Evolutionary conservation across 2,888 invertebrate species (phyloP), one percentile per base, ranked within the genome.

Genomic region (Chrysodeixis includens): DNA sequence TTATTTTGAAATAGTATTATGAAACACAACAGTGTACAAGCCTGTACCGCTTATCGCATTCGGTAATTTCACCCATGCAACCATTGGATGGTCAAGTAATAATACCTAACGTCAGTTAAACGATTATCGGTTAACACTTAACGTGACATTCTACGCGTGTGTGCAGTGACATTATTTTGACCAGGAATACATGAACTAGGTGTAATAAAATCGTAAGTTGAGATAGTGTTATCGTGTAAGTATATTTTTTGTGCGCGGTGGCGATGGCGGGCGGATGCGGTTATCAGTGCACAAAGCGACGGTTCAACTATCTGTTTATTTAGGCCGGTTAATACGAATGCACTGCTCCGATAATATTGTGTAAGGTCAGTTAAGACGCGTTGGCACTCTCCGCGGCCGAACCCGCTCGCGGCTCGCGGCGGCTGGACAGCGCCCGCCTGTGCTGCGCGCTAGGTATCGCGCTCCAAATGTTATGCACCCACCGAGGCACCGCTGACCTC

Each of bases 281-380:
- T 89, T 93, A 93, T 93, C 92, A 81, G 75, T 77, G 76, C 72
- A 83, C 79, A 82, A 69, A 55, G 79, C 81, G 81, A 74, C 76
- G 67, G 83, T 77, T 83, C 71, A 79, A 73, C 77, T 78, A 79
- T 80, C 82, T 88, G 88, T 90, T 90, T 91, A 86, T 88, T 89
- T 88, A 87, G 88, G 88, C 85, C 83, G 84, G 78, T 76, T 78
- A 74, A 75, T 74, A 73, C 78, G 78, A 81, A 81, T 83, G 87
- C 86, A 85, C 77, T 69, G 70, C 82, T 20, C 46, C 46, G 46
- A 49, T 49, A 49, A 79, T 84, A 84, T 93, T 93, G 92, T 76
- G 92, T 84, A 88, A 93, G 94, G 94, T 93, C 93, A 92, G 93
- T 92, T 85, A 78, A 81, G 76, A 78, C 83, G 73, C 69, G 69